Conservation (phyloP, 2,113 vertebrate species). For the Sciurus niger region DNA sequence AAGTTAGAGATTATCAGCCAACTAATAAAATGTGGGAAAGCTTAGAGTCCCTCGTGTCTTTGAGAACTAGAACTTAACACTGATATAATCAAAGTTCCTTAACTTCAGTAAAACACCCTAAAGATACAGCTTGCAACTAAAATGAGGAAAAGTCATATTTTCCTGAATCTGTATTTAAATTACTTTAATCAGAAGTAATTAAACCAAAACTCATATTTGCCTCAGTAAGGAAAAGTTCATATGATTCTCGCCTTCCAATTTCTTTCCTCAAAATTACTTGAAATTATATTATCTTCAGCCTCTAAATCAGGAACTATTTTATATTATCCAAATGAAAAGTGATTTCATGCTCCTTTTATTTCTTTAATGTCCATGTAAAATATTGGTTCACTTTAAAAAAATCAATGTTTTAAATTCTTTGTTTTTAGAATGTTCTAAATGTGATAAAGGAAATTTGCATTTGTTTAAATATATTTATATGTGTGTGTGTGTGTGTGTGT, state of each 20-base stretch:
- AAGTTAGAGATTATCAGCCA: conserved; percentile 19
- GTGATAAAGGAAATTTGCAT: background rate
- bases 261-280: background rate
- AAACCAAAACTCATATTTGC: conserved; percentile 33
- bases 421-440: conserved; percentile 43
- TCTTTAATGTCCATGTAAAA: background rate
- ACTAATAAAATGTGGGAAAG: background rate
- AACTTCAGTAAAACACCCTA: background rate
- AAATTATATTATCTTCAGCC: background rate
- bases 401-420: background rate
- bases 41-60: background rate
- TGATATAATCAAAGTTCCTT: background rate
- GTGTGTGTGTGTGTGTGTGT: too few species aligned
- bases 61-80: background rate
- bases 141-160: background rate
- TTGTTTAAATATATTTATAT: background rate
- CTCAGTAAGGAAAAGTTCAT: background rate
- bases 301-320: conserved; percentile 34
- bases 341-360: background rate
- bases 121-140: background rate
- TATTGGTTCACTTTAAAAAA: background rate
- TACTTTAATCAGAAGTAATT: background rate
- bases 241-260: background rate
- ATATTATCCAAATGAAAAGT: background rate
- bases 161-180: background rate